Evolutionary conservation across 2,888 invertebrate species (phyloP), one percentile per base, ranked within the genome.

Genomic region (Pachydiplax longipennis): DNA sequence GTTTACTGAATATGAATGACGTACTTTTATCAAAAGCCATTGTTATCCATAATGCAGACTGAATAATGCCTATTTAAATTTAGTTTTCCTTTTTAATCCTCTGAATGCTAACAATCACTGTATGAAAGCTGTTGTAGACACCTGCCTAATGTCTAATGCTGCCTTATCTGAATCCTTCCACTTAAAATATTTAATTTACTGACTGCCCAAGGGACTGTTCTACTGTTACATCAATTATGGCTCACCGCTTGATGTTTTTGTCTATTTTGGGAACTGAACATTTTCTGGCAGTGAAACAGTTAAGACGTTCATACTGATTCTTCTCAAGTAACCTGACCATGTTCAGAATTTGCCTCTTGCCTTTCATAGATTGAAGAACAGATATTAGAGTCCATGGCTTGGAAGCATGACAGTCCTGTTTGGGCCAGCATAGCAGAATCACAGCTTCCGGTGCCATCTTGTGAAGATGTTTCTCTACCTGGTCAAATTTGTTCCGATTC

Each of bases 351-450:
- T 40, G 25, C 31, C 73, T 40, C 22, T 15, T 81, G 35, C 90
- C 82, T 35, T 90, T 93, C 93, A 22, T 93, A 97, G 96, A 97
- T 99, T 90, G 99, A 99, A 94, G 99, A 99, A 94, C 97, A 97
- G 93, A 98, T 99, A 91, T 94, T 99, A 91, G 99, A 99, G 93
- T 97, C 97, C 12, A 94, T 98, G 92, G 98, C 98, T 3, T 99
- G 99, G 99, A 96, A 96, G 91, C 95, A 95, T 18, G 96, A 96
- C 91, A 99, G 99, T 92, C 97, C 98, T 0, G 93, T 99, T 53
- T 99, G 99, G 99, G 96, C 96, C 81, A 96, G 96, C 48, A 96
- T 98, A 87, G 94, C 94, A 91, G 94, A 94, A 80, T 95, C 95
- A 40, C 95, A 95, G 2, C 94, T 95, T 80, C 95, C 95, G n/a